Evolutionary conservation across 2,888 invertebrate species (phyloP), one percentile per base, ranked within the genome.

Genomic region (Lasius platythorax): DNA sequence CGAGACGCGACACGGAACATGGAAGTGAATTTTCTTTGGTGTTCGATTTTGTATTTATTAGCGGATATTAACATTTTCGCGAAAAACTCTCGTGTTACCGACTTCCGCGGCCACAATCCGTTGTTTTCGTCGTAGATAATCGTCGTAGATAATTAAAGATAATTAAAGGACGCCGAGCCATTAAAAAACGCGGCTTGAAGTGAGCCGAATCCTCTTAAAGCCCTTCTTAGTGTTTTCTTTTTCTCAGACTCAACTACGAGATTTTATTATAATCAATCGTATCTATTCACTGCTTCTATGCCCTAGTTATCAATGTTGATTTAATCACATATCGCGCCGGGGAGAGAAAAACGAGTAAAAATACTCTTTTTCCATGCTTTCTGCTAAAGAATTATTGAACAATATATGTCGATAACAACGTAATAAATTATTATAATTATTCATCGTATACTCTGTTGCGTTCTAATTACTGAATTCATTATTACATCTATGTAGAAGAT

Each of bases 261-360:
- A 90, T 90, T 90, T 89, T 88, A 90, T 89, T 90, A 88, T 90
- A 90, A 90, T 90, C 87, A 89, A 90, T 90, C 88, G 86, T 84
- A 82, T 30, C 30, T 43, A 58, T 84, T 73, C 70, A 58, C 30
- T 53, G 58, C 68, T 74, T 72, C 85, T 86, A 73, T 85, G 74
- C 82, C 46, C 23, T 64, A 23, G 23, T 23, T 23, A 23, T 23
- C 23, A 23, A 68, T 74, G 78, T 85, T 74, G 58, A 82, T 81
- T 76, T 82, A 43, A 82, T 28, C 50, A 66, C 67, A 30, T 28
- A n/a, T 30, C 66, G n/a, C n/a, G 30, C 15, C n/a, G 23, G 23
- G 0, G 23, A 23, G 23, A 23, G 23, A 56, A 5, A 40, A 79
- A 86, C 83, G 82, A 87, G 79, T 85, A 87, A 86, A 87, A 82